A percentile compares a stretch with the other conserved stretches of the same genome.
Conservation (phyloP, 1,140 invertebrate genomes). For the Schmidtea mediterranea region DNA sequence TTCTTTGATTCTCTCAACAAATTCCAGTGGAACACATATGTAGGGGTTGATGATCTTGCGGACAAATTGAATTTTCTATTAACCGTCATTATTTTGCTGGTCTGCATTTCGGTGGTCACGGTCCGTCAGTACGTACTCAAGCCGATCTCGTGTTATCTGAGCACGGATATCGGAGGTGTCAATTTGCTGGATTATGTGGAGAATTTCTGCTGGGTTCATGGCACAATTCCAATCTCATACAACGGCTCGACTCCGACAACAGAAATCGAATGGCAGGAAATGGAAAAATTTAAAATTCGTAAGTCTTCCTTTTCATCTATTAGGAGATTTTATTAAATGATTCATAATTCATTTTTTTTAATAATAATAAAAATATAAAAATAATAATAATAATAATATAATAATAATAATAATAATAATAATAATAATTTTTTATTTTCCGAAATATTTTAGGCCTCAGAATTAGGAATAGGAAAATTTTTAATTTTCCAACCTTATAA, state of each 20-base stretch:
- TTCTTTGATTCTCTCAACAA: constrained; percentile 2
- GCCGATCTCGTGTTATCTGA: constrained; percentile 2
- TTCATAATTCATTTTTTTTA: too few relatives aligned
- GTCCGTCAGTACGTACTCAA: constrained; percentile 3
- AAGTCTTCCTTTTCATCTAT: too few relatives aligned
- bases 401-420: too few relatives aligned
- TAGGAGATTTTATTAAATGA: too few relatives aligned
- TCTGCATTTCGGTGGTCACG: not conserved
- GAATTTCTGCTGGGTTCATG: constrained; percentile 6
- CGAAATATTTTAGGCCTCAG: too few relatives aligned
- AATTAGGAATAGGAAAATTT: too few relatives aligned
- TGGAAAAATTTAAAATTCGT: constrained; percentile 1
- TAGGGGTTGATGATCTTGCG: not conserved
- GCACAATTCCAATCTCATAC: not conserved
- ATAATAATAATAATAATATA: too few relatives aligned
- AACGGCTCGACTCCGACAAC: not conserved
- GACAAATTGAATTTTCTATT: constrained; percentile 6
- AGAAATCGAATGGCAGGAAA: not conserved
- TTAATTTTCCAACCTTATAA: too few relatives aligned
- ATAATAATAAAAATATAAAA: too few relatives aligned
- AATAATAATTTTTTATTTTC: too few relatives aligned
- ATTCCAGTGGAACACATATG: not conserved
- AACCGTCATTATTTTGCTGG: not conserved
- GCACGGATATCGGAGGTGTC: not conserved
- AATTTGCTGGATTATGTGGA: constrained; percentile 5